Percentiles rank a stretch among this genome's conserved stretches.
phyloP scores from a whole-genome alignment of 2,888 invertebrate species.

The Hypomecis atomaria region DNA sequence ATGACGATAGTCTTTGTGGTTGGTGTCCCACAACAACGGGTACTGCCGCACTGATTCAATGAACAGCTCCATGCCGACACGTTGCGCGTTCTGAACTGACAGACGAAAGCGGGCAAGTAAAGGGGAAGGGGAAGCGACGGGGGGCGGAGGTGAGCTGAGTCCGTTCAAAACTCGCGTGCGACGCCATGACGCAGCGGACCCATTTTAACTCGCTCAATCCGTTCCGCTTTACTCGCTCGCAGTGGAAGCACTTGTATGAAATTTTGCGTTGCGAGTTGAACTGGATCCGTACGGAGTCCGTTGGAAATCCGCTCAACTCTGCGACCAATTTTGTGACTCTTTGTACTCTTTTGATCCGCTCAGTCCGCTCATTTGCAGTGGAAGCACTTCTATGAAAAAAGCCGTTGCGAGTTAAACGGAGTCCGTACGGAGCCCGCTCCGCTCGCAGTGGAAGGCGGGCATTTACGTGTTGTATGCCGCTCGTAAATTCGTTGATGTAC shows the following conservation, averaged over 20 bases:
- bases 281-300: constrained; percentile 6
- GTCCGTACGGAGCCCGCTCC: constrained; percentile 3
- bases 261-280: constrained; percentile 11
- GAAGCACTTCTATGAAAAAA: constrained; percentile 9
- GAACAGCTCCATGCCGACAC: too few relatives aligned
- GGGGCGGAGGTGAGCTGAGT: too few relatives aligned
- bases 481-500: too few relatives aligned
- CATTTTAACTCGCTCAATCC: constrained; percentile 5
- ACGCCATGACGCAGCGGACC: background rate
- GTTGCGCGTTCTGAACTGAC: too few relatives aligned
- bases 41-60: too few relatives aligned
- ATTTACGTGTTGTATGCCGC: too few relatives aligned
- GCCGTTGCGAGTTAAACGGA: constrained; percentile 9
- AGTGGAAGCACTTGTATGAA: background rate
- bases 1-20: too few relatives aligned
- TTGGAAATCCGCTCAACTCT: constrained; percentile 8
- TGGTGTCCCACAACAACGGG: too few relatives aligned
- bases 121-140: too few relatives aligned
- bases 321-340: constrained; percentile 9
- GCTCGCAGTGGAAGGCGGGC: constrained; percentile 6
- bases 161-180: too few relatives aligned
- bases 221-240: background rate
- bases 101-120: too few relatives aligned
- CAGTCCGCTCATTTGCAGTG: constrained; percentile 4
- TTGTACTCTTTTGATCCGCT: constrained; percentile 10